Percentiles rank a stretch among this genome's conserved stretches.
phyloP scores from a whole-genome alignment of 2,797 vertebrate species.

The Nannoperca australis region DNA sequence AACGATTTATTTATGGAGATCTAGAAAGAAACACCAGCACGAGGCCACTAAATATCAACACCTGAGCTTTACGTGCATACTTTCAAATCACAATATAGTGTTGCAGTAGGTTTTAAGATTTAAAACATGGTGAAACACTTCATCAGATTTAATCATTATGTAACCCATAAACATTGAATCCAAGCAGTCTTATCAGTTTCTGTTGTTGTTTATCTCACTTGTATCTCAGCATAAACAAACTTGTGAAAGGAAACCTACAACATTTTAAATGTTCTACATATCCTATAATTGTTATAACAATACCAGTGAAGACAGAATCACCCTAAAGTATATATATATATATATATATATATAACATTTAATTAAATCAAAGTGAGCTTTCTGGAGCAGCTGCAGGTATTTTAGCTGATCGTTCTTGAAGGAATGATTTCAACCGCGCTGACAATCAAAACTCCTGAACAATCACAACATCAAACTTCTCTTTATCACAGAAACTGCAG shows the following conservation, averaged over 20 bases:
- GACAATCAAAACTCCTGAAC: neutral
- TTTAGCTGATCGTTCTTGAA: neutral
- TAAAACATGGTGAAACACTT: no score
- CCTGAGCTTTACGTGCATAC: neutral
- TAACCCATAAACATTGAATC: no score
- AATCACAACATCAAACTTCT: constrained; percentile 4
- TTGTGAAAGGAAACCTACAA: neutral
- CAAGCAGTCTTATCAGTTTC: no score
- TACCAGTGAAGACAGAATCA: neutral
- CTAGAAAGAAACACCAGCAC: neutral
- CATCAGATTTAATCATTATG: no score
- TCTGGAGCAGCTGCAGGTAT: constrained; percentile 4
- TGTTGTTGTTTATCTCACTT: neutral
- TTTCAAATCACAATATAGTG: neutral
- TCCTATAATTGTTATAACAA: neutral
- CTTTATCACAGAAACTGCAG: constrained; percentile 34
- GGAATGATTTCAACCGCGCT: neutral
- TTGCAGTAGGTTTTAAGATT: no score
- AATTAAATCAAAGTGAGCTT: neutral
- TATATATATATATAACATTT: neutral
- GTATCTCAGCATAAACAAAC: neutral
- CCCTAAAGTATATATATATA: neutral
- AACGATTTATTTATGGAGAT: neutral
- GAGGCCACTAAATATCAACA: no score
- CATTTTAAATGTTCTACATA: neutral